Evolutionary conservation across 1,140 invertebrate genomes (phyloP), one percentile per base, ranked within the genome.

Genomic region (Ceratina calcarata): DNA sequence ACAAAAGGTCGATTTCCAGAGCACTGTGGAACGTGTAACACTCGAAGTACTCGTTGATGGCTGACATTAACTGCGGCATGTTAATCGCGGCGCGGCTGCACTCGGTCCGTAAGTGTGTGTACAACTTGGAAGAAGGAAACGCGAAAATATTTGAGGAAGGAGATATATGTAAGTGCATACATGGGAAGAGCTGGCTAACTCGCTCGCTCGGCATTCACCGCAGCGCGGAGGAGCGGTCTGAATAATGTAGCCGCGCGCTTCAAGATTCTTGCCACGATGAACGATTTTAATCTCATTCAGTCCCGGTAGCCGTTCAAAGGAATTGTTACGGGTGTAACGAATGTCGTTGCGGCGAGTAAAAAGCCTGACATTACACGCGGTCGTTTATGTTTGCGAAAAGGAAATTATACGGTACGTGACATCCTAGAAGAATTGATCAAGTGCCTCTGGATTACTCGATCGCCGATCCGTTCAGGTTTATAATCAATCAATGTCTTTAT

Each of bases 61-160:
- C 80, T 32, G 80, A 55, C 81, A 83, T 83, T 83, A 83, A 71
- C 81, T 67, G 49, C 37, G 80, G 81, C 64, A 82, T 61, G 81
- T 83, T 83, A 83, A 83, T 83, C 73, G 81, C 81, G 51, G 13
- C 66, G 53, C 27, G 74, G 57, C 69, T 64, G 67, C 27, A 37
- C 66, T 24, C 70, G 0, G 24, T 18, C 16, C 37, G 7, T 53
- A 10, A n/a, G 12, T n/a, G 18, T 15, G 20, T n/a, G 20, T 51
- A 8, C 2, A 10, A 1, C 10, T 18, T 18, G 24, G 15, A 18
- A 27, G 18, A 61, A 18, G 64, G 53, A 53, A 45, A 70, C 37
- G 64, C 60, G 74, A 76, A 76, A 76, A 53, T 67, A 67, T 53
- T 81, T 58, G 55, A 27, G 58, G 49, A 68, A 66, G n/a, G 16